Percentiles rank a stretch among this genome's conserved stretches.
Evolutionary conservation across 1,140 invertebrate genomes (phyloP).

Genomic region (Pollicipes pollicipes): DNA sequence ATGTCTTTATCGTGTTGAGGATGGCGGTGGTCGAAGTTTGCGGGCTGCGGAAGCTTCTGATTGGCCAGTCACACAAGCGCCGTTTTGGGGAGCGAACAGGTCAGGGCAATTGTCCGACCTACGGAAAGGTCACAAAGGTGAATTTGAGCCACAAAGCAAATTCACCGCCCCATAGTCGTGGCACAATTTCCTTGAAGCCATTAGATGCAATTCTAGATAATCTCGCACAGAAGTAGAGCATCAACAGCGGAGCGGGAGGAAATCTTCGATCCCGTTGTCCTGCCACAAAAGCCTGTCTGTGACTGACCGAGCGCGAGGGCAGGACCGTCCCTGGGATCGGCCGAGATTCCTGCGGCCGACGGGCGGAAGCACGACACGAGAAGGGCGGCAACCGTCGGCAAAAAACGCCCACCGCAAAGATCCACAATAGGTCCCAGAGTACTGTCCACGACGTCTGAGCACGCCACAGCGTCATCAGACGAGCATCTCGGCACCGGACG

Average conservation of each 20-base stretch:
- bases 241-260: neutral
- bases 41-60: too few relatives aligned
- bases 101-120: too few relatives aligned
- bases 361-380: neutral
- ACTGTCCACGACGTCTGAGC: neutral
- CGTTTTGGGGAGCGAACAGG: too few relatives aligned
- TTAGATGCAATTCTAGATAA: neutral
- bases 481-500: neutral
- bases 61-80: too few relatives aligned
- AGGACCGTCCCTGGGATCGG: neutral
- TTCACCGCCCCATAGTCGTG: neutral
- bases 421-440: neutral
- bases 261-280: neutral
- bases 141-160: too few relatives aligned
- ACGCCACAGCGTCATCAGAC: neutral
- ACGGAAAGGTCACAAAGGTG: too few relatives aligned
- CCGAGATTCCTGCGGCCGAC: neutral
- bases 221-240: neutral
- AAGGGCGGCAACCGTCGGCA: neutral
- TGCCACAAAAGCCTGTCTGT: neutral
- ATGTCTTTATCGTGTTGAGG: too few relatives aligned
- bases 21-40: too few relatives aligned
- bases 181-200: neutral
- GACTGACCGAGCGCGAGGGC: too few relatives aligned
- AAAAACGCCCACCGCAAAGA: neutral